Conservation (phyloP, 2,113 vertebrate species). For the Globicephala melas region DNA sequence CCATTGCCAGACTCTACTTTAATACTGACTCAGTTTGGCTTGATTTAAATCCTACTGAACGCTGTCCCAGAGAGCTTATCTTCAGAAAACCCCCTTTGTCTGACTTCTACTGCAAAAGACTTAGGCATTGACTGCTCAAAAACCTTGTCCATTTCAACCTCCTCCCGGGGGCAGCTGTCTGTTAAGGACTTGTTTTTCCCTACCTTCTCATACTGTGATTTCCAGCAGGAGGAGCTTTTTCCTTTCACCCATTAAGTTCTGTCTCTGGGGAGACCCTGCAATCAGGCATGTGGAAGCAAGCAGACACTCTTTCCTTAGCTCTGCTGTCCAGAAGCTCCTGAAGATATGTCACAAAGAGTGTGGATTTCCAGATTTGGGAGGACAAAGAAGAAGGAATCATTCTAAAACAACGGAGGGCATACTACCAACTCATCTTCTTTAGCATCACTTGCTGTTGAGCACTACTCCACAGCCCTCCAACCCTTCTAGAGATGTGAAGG, state of each 20-base stretch:
- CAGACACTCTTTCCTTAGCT: neutral
- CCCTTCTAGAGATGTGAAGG: neutral
- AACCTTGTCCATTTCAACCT: neutral
- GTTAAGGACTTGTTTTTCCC: neutral
- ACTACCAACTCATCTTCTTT: neutral
- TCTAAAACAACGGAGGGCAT: neutral
- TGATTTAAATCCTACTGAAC: neutral
- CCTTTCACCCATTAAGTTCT: neutral
- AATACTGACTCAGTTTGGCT: neutral
- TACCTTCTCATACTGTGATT: neutral
- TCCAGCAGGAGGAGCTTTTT: neutral
- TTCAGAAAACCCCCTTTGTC: neutral
- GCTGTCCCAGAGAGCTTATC: neutral
- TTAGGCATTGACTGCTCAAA: neutral
- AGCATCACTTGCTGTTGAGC: neutral
- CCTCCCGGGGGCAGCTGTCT: neutral
- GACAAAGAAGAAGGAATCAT: neutral
- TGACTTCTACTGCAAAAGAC: neutral
- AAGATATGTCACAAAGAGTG: neutral
- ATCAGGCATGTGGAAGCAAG: neutral
- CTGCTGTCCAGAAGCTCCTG: neutral
- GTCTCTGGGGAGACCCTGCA: neutral
- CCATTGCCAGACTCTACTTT: neutral
- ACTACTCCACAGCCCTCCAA: neutral
- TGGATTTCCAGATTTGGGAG: neutral